A percentile compares a stretch with the other conserved stretches of the same genome.
Evolutionary conservation across 1,140 invertebrate genomes (phyloP).

Genomic region (Eufriesea mexicana): DNA sequence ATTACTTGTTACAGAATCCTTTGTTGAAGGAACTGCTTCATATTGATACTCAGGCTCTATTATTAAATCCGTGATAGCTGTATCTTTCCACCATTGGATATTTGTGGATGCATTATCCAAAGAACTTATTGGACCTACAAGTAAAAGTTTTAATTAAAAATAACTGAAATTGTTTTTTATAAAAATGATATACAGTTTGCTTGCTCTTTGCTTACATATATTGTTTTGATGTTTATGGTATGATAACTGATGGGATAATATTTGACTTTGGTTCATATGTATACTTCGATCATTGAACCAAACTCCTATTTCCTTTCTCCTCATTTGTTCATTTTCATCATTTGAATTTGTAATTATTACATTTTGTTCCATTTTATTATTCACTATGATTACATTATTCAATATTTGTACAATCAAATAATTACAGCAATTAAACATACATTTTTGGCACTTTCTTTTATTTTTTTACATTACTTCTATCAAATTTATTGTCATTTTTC

Average conservation of each 20-base stretch:
- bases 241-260: neutral
- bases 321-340: neutral
- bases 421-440: neutral
- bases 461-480: neutral
- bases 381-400: neutral
- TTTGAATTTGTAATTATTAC: neutral
- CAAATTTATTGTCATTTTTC: neutral
- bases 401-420: neutral
- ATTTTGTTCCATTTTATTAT: conserved; percentile 7
- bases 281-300: neutral
- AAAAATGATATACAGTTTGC: neutral
- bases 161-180: neutral
- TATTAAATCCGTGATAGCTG: neutral
- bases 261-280: neutral
- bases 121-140: neutral
- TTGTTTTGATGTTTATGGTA: conserved; percentile 40
- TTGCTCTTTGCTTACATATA: neutral
- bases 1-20: conserved; percentile 28
- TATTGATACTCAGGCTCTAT: neutral
- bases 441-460: neutral
- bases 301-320: conserved; percentile 20
- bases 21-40: neutral
- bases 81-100: conserved; percentile 14
- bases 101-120: neutral
- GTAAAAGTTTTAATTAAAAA: neutral